These are phyloP conservation scores for Stichopus chloronotus DNA, from an alignment of 35 echinoderm and acorn worm genomes.

Conservation along the genomic window DNA sequence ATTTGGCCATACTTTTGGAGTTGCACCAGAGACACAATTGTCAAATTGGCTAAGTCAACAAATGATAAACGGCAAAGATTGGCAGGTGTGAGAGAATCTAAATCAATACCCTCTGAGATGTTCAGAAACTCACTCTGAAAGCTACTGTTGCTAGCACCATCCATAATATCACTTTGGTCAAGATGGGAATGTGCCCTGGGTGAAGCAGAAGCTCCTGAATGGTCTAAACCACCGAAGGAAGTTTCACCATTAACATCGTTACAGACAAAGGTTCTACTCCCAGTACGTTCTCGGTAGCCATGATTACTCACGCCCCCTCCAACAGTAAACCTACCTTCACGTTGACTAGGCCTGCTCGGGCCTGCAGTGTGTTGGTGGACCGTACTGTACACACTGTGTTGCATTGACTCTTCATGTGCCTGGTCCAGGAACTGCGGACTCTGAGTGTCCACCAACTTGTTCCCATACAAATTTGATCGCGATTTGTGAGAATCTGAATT, in stretches of 20 bases:
- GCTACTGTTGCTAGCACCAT: conserved; percentile 57
- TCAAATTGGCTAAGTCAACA: conserved; percentile 59
- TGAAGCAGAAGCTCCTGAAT: conserved; percentile 30
- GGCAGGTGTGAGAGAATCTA: conserved; percentile 62
- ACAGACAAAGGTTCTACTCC: conserved; percentile 17
- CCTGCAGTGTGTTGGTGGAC: conserved; percentile 60
- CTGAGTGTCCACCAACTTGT: conserved; percentile 59
- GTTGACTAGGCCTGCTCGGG: conserved; percentile 51
- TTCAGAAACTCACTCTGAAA: conserved; percentile 58
- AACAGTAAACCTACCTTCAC: conserved; percentile 24
- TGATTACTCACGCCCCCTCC: conserved; percentile 35
- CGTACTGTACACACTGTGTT: conserved; percentile 51
- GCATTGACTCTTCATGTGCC: conserved; percentile 46
- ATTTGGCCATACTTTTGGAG: conserved; percentile 64
- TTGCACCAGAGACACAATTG: conserved; percentile 57
- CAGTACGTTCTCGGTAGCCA: conserved; percentile 6
- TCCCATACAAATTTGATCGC: conserved; percentile 43
- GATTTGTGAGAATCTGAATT: conserved; percentile 27
- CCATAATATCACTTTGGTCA: conserved; percentile 56
- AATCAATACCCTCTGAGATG: conserved; percentile 56
- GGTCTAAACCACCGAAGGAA: conserved; percentile 46
- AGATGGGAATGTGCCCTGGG: conserved; percentile 55
- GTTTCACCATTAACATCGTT: conserved; percentile 41
- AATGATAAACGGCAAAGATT: conserved; percentile 66
- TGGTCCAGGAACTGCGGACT: conserved; percentile 56